Evolutionary conservation across 2,797 vertebrate species (phyloP), one percentile per base, ranked within the genome.

Genomic region (Eulemur albifrons): DNA sequence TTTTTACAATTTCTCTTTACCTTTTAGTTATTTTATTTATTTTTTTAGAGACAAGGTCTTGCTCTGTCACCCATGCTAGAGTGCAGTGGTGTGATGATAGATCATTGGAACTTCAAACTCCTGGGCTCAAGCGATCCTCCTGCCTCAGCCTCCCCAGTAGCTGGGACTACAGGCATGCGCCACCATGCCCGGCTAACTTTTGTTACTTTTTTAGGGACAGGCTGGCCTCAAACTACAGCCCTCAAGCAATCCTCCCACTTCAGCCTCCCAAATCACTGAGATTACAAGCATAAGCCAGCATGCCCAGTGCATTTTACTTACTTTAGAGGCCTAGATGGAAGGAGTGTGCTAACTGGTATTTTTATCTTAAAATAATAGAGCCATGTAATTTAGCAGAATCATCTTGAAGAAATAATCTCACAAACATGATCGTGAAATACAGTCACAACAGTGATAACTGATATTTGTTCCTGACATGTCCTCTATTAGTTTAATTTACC

Each of bases 391-490:
- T 83, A 93, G 17, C 13, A 52, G 7, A 96, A 89, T 0, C 0
- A 35, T 59, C 18, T 75, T 77, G 10, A 93, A 76, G 76, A 93
- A 65, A 63, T 90, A 97, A 94, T 73, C 15, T 90, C 70, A 75
- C 76, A 86, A 45, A 50, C 63, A 85, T 30, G 32, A 82, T 45
- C 5, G 30, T 15, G 13, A 57, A 81, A 88, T 57, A 61, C 4
- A 35, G 6, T 25, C 40, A 87, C 4, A 5, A 3, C 4, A 65
- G 9, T 21, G 21, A 48, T 57, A 63, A 77, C 11, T 40, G 40
- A 4, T 38, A 50, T 12, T 50, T 79, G 25, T 45, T 65, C 40
- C 18, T 65, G 72, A 8, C 0, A 1, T 35, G 9, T 17, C 14
- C 20, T 84, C 30, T 17, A 52, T 32, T 76, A 27, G 23, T 54